These are phyloP conservation scores for Recurvirostra avosetta DNA, from an alignment of 2,113 vertebrate species.

Conservation along the genomic window DNA sequence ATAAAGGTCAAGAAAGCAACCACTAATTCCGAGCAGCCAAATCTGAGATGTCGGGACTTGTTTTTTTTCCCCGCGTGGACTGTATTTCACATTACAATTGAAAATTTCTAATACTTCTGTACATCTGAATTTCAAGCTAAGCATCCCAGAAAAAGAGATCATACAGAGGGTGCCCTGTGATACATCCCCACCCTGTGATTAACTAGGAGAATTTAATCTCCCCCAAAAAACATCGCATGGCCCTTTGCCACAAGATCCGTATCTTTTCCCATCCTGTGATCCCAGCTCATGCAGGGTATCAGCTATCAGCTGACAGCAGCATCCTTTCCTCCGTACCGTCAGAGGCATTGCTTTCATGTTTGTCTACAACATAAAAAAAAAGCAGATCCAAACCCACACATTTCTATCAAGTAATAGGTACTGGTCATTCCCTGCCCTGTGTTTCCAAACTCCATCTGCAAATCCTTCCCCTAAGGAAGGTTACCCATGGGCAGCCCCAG, in stretches of 20 bases:
- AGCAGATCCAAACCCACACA: background rate
- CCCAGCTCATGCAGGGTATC: background rate
- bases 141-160: background rate
- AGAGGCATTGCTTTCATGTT: background rate
- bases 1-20: background rate
- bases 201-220: background rate
- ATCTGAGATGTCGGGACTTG: background rate
- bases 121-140: background rate
- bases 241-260: background rate
- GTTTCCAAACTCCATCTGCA: background rate
- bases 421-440: background rate
- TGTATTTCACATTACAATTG: background rate
- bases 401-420: background rate
- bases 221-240: rapidly evolving
- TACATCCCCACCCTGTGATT: background rate
- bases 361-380: background rate
- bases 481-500: background rate
- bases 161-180: background rate
- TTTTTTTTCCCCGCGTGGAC: background rate
- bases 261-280: rapidly evolving
- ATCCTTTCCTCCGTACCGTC: rapidly evolving
- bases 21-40: background rate
- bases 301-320: background rate
- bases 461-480: background rate
- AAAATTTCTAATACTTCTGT: background rate